These are phyloP conservation scores for Nomada goodeniana DNA, from an alignment of 2,888 invertebrate genomes.

Conservation along the genomic window DNA sequence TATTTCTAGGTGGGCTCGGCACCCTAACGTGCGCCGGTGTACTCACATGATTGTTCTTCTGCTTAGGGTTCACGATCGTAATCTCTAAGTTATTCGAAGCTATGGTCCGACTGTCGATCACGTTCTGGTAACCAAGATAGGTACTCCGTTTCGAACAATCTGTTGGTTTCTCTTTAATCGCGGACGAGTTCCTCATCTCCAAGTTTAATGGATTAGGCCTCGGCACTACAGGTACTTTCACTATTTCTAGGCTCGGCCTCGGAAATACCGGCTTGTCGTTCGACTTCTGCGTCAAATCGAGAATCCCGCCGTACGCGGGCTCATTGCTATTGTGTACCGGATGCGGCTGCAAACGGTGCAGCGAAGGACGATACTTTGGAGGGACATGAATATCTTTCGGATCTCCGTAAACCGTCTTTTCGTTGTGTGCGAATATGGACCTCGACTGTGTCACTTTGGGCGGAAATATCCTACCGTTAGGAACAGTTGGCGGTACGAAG, in stretches of 20 bases:
- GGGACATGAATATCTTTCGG: slow-evolving; percentile 89
- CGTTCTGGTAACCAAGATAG: slow-evolving; percentile 76
- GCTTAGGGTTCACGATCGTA: slow-evolving; percentile 87
- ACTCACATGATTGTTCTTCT: slow-evolving; percentile 57
- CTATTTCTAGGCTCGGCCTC: slow-evolving; percentile 86
- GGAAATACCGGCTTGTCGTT: slow-evolving; percentile 79
- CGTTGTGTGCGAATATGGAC: slow-evolving; percentile 88
- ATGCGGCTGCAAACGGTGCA: slow-evolving; percentile 56
- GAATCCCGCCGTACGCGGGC: slow-evolving; percentile 84
- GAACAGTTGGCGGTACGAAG: slow-evolving; percentile 75
- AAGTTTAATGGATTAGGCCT: slow-evolving; percentile 84
- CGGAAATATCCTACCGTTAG: slow-evolving; percentile 81
- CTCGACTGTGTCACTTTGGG: slow-evolving; percentile 88
- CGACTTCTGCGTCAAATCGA: slow-evolving; percentile 88
- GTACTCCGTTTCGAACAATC: slow-evolving; percentile 73
- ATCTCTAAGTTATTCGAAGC: slow-evolving; percentile 89
- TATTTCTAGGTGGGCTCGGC: slow-evolving; percentile 68
- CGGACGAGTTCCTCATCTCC: slow-evolving; percentile 82
- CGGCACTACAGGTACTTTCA: slow-evolving; percentile 85
- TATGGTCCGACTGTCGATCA: slow-evolving; percentile 85
- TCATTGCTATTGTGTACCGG: slow-evolving; percentile 74
- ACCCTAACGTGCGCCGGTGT: slow-evolving; percentile 57
- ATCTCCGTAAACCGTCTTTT: slow-evolving; percentile 89
- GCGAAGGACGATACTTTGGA: slow-evolving; percentile 83
- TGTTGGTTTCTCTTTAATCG: slow-evolving; percentile 63